These are phyloP conservation scores for Taenioides sp. DNA, from an alignment of 2,797 vertebrate species.

Conservation along the genomic window DNA sequence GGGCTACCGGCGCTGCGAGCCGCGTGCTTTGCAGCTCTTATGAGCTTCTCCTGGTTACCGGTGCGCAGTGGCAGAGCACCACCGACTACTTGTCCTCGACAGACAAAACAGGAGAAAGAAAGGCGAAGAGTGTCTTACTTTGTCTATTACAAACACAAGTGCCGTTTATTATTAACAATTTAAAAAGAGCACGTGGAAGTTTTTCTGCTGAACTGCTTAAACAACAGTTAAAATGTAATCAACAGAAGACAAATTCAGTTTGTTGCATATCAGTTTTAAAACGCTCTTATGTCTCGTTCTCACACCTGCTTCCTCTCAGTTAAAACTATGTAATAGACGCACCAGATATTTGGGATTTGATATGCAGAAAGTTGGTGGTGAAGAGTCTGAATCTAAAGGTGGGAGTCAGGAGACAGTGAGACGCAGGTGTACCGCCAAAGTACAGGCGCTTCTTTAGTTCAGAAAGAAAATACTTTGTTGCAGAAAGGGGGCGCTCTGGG, in stretches of 20 bases:
- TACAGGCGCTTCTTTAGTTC: conserved; percentile 11
- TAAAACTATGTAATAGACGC: not conserved
- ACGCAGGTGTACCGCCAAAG: conserved; percentile 6
- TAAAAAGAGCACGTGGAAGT: not conserved
- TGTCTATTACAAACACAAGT: conserved; percentile 1
- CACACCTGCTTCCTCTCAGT: not conserved
- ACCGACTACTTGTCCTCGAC: conserved; percentile 38
- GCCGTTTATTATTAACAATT: not conserved
- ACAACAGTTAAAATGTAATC: not conserved
- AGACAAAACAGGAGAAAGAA: conserved; percentile 12
- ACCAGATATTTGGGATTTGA: not conserved
- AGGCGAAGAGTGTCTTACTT: conserved; percentile 24
- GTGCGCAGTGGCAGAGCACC: conserved; percentile 58
- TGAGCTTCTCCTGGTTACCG: conserved; percentile 92
- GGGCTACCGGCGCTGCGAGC: conserved; percentile 78
- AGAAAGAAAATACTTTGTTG: conserved; percentile 30
- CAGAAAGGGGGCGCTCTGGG: conserved; percentile 82
- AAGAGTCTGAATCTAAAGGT: not conserved
- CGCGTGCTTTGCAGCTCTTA: conserved; percentile 85
- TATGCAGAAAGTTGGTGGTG: not conserved
- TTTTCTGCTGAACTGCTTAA: not conserved
- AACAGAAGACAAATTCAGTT: not conserved
- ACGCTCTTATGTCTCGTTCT: conserved; percentile 13
- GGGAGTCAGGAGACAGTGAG: not conserved
- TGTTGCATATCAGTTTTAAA: not conserved